Conservation (phyloP, 37 sponge, comb jelly and placozoan species). For the Hormiphora californensis region DNA sequence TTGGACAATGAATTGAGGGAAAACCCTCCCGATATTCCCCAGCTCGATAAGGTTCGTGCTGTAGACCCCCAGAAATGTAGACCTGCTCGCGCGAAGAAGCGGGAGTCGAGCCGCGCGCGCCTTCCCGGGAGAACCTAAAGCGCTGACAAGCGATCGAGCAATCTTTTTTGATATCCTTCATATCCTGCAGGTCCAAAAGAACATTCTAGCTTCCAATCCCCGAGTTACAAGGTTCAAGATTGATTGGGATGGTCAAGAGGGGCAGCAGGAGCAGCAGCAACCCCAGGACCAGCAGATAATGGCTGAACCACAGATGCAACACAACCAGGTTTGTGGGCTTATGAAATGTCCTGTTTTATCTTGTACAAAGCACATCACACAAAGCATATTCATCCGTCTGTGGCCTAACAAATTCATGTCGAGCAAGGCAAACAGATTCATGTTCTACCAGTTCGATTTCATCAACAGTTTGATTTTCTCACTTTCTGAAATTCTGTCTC, state of each 20-base stretch:
- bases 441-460: no score
- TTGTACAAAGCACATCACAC: no score
- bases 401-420: no score
- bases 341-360: no score
- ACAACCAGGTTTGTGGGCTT: no score
- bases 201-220: constrained; percentile 92
- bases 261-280: not conserved
- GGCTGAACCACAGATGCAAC: no score
- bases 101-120: not conserved
- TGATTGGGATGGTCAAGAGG: constrained; percentile 72
- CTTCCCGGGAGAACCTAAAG: not conserved
- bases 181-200: constrained; percentile 78
- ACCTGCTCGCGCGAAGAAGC: no score
- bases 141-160: not conserved
- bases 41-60: constrained; percentile 74
- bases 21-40: constrained; percentile 73
- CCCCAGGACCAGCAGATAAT: not conserved
- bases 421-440: no score
- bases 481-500: not conserved
- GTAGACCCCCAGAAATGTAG: not conserved
- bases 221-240: constrained; percentile 95
- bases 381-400: no score
- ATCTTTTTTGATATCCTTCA: not conserved
- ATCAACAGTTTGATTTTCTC: no score
- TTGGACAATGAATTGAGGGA: constrained; percentile 73